Conservation (phyloP, 2,113 vertebrate species). For the Pantherophis guttatus region DNA sequence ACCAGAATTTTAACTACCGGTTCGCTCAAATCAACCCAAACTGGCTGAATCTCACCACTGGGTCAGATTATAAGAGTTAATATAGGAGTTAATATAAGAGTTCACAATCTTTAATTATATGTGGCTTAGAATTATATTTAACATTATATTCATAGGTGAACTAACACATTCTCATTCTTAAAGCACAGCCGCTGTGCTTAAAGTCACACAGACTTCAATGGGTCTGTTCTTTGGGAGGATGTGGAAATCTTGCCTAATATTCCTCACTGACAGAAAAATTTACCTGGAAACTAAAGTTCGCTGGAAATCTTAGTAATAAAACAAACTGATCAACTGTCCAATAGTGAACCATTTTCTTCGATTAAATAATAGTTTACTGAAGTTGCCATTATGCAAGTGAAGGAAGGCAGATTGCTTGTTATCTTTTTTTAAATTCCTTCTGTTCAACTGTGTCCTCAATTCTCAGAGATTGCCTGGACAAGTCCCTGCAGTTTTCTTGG, state of each 20-base stretch:
- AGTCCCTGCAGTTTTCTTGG: background rate
- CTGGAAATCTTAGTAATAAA: background rate
- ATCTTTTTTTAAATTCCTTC: background rate
- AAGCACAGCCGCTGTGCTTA: background rate
- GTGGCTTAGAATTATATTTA: background rate
- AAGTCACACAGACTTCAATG: background rate
- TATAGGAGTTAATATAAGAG: background rate
- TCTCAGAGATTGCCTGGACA: background rate
- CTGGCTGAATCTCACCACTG: too few relatives aligned
- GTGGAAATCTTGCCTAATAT: background rate
- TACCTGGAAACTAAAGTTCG: background rate
- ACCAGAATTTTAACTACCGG: too few relatives aligned
- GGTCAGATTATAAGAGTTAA: background rate
- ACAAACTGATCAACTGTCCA: background rate
- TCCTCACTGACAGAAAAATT: background rate
- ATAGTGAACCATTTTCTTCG: background rate
- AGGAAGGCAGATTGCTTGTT: background rate
- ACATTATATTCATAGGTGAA: background rate
- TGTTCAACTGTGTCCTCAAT: background rate
- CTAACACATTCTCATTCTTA: background rate
- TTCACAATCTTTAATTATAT: background rate
- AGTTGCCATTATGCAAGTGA: background rate
- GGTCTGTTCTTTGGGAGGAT: background rate
- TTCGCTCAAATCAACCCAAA: too few relatives aligned
- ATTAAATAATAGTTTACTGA: background rate